Base-by-base conservation (phyloP, 2,113 vertebrate species). In the Pteruthius melanotis region DNA sequence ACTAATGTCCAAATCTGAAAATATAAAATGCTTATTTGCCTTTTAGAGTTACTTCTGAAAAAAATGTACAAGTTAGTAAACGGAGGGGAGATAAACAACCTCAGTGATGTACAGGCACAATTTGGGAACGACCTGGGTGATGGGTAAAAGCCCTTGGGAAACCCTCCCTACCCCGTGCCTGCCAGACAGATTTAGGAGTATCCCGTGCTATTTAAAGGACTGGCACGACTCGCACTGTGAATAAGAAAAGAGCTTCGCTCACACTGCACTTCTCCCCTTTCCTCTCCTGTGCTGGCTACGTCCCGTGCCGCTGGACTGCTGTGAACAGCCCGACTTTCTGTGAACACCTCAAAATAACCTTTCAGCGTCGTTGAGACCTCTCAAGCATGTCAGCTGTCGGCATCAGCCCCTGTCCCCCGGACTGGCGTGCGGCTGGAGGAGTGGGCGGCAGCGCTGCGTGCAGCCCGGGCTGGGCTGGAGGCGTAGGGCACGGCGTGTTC, bases 401-500 rank as follows among this genome's bases (percentile, higher is more conserved):
- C 6, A 21, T 8, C 66, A 22, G 65, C 40, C 79, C 21, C 56
- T 59, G 8, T 35, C 10, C 78, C 83, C 57, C 12, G 52, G 79
- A 17, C 16, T 5, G 95, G 72, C 3, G 37, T 57, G 79, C 69
- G 52, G 80, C 76, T 80, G 94, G 39, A 54, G 77, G 45, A 24
- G 56, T 91, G 92, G 95, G 90, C 26, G 86, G 77, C 91, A 72
- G 69, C 12, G 69, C 40, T 24, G 74, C 66, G 11, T 70, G 78
- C 57, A 45, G 65, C 79, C 93, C 42, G 8, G 37, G 28, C 83
- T 3, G 82, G 24, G 79, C 83, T n/a, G 90, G 72, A 69, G 90
- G 85, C 72, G 56, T 8, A 44, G 93, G 84, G 96, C 98, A 98
- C 95, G 91, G 87, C 83, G 90, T 42, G 75, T 87, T 28, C 83